Evolutionary conservation across 2,113 vertebrate genomes (phyloP), one percentile per base, ranked within the genome.

Genomic region (Callithrix jacchus): DNA sequence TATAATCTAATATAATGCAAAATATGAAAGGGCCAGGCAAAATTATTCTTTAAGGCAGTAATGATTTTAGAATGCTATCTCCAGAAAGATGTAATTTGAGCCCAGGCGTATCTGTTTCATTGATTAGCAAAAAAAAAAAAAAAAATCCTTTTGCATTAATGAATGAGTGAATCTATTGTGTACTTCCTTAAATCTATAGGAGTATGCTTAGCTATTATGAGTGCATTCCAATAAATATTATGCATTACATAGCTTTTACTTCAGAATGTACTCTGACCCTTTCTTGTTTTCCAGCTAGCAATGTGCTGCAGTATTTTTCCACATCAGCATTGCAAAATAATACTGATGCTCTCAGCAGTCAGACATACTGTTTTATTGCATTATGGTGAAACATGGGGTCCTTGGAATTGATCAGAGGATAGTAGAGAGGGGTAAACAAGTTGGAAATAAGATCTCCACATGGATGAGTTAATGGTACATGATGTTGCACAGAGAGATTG

Each of bases 71-170:
- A 96, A 30, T 35, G 54, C 17, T 82, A 1, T 37, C 6, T 89
- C 40, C 68, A 64, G 4, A 84, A 93, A 35, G 23, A 27, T 83
- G 4, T 68, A 40, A 95, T 97, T 70, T 93, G 56, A 94, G 35
- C 13, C 27, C 1, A n/a, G 30, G 27, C 3, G 7, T 83, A 37
- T 49, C 8, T 94, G 13, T 86, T 81, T 92, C 32, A 37, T 40
- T 32, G 32, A 92, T 85, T 90, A 88, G 32, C 18, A 73, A 89
- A 95, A 14, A 64, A 30, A 30, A 12, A n/a, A n/a, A n/a, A n/a
- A n/a, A n/a, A n/a, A n/a, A n/a, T 30, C 27, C 61, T 13, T 30
- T 64, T 27, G 12, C n/a, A 52, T 82, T 42, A 86, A 73, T 71
- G 40, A 49, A 8, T 68, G 11, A 64, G 35, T 27, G 30, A 86